Evolutionary conservation across 35 echinoderm and acorn worm genomes (phyloP).

Genomic region (Heliocidaris erythrogramma): DNA sequence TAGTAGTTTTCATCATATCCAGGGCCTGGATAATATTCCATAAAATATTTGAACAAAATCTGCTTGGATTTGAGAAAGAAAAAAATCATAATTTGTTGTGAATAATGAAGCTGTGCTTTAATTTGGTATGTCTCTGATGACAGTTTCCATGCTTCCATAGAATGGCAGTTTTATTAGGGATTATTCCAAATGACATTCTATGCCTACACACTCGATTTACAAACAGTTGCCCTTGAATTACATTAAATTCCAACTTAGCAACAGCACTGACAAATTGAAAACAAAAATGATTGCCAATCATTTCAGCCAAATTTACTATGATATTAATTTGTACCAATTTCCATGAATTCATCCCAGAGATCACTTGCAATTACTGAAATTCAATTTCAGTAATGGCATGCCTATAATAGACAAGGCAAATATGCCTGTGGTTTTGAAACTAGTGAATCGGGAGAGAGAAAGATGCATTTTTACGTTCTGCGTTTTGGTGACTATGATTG

Average conservation of each 20-base stretch:
- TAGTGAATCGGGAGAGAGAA: background rate
- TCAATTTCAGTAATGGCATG: background rate
- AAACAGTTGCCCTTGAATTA: background rate
- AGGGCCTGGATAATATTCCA: too few species aligned
- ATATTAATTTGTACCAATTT: background rate
- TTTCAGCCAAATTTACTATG: background rate
- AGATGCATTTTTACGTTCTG: background rate
- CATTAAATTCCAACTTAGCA: background rate
- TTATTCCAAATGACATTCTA: too few species aligned
- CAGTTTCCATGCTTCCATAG: too few species aligned
- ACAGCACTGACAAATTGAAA: background rate
- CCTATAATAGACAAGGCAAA: background rate
- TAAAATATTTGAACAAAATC: too few species aligned
- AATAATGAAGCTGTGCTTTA: too few species aligned
- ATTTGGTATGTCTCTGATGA: too few species aligned
- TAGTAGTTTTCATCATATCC: too few species aligned
- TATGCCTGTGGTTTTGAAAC: background rate
- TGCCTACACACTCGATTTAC: background rate
- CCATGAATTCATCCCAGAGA: background rate
- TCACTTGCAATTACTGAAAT: background rate
- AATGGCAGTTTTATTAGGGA: too few species aligned
- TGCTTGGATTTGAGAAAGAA: too few species aligned
- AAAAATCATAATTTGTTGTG: too few species aligned
- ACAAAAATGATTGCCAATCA: background rate
- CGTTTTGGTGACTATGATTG: background rate